These are phyloP conservation scores for Zaprionus tsacasi DNA, from an alignment of 1,140 invertebrate species.

Conservation along the genomic window DNA sequence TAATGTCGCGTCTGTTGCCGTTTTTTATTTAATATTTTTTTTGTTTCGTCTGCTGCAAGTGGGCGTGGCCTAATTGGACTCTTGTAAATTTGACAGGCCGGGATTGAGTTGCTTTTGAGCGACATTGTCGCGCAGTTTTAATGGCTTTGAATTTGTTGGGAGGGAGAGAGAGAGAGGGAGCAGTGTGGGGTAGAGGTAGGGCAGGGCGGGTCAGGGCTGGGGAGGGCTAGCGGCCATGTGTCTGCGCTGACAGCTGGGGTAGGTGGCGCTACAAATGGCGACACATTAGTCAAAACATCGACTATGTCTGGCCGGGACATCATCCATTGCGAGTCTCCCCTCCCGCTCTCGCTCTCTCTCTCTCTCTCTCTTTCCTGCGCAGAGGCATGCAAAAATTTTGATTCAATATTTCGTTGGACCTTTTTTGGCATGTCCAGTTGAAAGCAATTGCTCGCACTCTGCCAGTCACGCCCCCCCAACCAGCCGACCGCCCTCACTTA, in stretches of 20 bases:
- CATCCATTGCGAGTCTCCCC: slow-evolving; percentile 2
- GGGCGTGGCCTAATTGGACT: slow-evolving; percentile 34
- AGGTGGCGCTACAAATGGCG: slow-evolving; percentile 33
- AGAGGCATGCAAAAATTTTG: slow-evolving; percentile 36
- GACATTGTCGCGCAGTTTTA: slow-evolving; percentile 38
- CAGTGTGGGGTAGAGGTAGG: neutral
- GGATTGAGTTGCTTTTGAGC: slow-evolving; percentile 38
- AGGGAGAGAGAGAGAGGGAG: neutral
- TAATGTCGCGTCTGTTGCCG: slow-evolving; percentile 20
- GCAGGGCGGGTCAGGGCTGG: too few relatives aligned
- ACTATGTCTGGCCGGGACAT: slow-evolving; percentile 35
- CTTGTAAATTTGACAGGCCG: slow-evolving; percentile 45
- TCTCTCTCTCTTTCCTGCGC: neutral
- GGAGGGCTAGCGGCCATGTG: neutral
- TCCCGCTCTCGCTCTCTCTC: neutral
- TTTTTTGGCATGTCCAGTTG: slow-evolving; percentile 16
- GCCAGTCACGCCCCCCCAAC: neutral
- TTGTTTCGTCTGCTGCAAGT: neutral
- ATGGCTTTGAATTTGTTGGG: slow-evolving; percentile 34
- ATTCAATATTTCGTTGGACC: slow-evolving; percentile 36
- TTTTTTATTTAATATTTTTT: neutral
- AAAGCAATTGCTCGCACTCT: slow-evolving; percentile 42
- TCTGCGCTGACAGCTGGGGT: slow-evolving; percentile 10
- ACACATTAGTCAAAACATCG: slow-evolving; percentile 53
- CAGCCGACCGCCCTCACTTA: slow-evolving; percentile 9